These are phyloP conservation scores for Lamprologus speciosus DNA, from an alignment of 2,113 vertebrate species.

Conservation along the genomic window DNA sequence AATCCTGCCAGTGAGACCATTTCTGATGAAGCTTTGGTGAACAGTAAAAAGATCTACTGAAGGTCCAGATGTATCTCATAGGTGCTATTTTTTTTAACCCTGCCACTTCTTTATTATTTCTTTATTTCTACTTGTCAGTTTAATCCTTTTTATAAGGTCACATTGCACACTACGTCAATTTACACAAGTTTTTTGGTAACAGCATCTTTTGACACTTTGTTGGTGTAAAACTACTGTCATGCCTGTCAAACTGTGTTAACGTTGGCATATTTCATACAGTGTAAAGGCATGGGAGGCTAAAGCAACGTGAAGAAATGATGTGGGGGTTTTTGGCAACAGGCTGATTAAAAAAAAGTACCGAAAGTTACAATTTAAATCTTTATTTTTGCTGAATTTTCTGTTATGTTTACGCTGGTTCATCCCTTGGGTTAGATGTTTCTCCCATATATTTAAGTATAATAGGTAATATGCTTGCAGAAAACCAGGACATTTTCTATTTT, in stretches of 20 bases:
- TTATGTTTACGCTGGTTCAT: not conserved
- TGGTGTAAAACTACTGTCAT: not conserved
- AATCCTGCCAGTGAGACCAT: not conserved
- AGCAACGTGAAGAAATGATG: not conserved
- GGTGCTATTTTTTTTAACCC: not conserved
- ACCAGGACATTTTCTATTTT: not conserved
- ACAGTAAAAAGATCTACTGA: not conserved
- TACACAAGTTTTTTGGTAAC: not conserved
- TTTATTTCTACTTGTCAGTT: not conserved
- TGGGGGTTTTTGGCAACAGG: accelerated
- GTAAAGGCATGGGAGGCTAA: not conserved
- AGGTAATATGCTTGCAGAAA: not conserved
- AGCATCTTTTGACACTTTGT: not conserved
- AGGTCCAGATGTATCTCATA: not conserved
- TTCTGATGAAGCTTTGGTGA: not conserved
- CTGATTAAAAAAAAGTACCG: not conserved
- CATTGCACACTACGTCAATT: not conserved
- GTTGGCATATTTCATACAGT: not conserved
- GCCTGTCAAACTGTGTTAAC: not conserved
- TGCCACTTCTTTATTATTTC: not conserved
- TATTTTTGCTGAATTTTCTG: not conserved
- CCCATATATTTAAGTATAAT: not conserved
- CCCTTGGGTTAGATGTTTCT: not conserved
- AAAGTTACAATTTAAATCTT: not conserved
- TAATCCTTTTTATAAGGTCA: not conserved